phyloP scores from a whole-genome alignment of 2,888 invertebrate species.

The Conomelus anceps region DNA sequence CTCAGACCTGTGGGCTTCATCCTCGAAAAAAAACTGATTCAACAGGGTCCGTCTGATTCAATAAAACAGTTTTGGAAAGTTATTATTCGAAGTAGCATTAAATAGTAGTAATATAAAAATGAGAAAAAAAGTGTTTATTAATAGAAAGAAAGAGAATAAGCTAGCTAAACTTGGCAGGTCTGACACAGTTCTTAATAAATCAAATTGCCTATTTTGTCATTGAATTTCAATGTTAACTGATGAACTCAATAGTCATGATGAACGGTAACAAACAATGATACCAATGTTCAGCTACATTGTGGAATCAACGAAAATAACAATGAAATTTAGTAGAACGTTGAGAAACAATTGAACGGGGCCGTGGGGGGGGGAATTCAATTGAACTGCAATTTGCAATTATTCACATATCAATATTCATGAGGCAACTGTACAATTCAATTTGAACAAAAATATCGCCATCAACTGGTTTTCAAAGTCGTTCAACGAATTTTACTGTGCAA shows the following conservation, averaged over 20 bases:
- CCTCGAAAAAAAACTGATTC: too few relatives aligned
- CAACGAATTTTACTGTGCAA: background rate
- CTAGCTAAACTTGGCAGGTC: background rate
- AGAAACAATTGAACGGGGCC: background rate
- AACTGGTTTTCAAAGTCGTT: background rate
- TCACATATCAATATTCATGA: background rate
- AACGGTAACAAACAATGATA: background rate
- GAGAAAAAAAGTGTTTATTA: too few relatives aligned
- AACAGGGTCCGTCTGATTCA: too few relatives aligned
- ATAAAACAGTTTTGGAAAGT: too few relatives aligned
- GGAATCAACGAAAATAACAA: background rate
- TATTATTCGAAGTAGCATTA: too few relatives aligned
- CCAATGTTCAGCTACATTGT: background rate
- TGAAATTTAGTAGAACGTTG: background rate
- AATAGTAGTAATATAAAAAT: too few relatives aligned
- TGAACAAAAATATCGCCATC: background rate
- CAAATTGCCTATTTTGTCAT: background rate
- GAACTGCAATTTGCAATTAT: background rate
- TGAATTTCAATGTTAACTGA: background rate
- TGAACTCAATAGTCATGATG: background rate
- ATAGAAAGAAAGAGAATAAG: background rate
- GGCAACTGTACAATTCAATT: background rate
- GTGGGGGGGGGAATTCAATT: background rate
- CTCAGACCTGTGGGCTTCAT: too few relatives aligned
- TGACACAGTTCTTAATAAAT: background rate